Conservation (phyloP, 2,113 vertebrate species). For the Archilochus colubris region DNA sequence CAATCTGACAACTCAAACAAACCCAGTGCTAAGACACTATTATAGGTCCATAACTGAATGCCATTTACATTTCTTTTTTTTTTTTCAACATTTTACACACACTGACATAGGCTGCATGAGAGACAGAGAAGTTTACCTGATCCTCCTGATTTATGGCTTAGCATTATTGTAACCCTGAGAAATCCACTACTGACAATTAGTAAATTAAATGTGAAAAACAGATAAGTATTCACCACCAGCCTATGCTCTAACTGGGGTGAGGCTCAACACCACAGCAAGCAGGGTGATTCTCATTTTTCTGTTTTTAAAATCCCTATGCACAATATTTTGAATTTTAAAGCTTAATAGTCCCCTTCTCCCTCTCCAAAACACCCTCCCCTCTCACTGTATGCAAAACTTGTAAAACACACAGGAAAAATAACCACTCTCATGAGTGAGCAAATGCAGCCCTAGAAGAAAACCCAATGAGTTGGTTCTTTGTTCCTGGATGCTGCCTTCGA, state of each 20-base stretch:
- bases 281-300: not conserved
- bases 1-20: conserved; percentile 44
- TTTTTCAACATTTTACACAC: not conserved
- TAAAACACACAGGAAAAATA: not conserved
- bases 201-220: not conserved
- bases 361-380: not conserved
- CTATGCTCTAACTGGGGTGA: not conserved
- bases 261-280: not conserved
- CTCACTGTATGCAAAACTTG: not conserved
- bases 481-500: not conserved
- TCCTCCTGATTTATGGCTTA: not conserved
- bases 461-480: not conserved
- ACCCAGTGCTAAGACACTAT: not conserved
- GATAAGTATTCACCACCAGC: not conserved
- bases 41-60: not conserved
- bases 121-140: not conserved
- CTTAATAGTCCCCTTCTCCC: not conserved
- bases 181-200: not conserved
- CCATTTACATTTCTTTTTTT: not conserved
- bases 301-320: not conserved
- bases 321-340: not conserved
- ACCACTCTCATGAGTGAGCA: not conserved
- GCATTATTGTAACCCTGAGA: not conserved
- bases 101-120: not conserved
- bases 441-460: not conserved